Base-by-base conservation (phyloP, 2,888 invertebrate species). In the Seladonia tumulorum region DNA sequence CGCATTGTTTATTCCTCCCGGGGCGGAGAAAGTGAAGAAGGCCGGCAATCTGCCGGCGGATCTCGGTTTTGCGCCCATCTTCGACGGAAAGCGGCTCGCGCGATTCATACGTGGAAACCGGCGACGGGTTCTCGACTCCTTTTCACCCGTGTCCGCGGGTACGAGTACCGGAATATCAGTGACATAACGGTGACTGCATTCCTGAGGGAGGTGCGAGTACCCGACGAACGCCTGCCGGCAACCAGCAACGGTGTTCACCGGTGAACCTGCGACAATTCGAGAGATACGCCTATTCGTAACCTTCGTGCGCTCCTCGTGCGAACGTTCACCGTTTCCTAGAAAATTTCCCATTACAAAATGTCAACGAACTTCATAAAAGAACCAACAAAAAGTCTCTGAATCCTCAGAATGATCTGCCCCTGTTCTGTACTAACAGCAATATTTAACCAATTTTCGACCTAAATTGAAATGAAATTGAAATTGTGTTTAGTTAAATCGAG, bases 141-240 rank as follows among this genome's bases (percentile, higher is more conserved):
- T 86, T 86, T 77, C 81, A 25, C 77, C 81, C 74, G n/a, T 35
- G 63, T 53, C n/a, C 29, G 66, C 29, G 53, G 72, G 22, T 49
- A 72, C 66, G 22, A 7, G 78, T 83, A 87, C 88, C 75, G 86
- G 87, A 89, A 82, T 88, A 88, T 91, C 90, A 91, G 91, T 93
- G 91, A 92, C 90, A 91, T 92, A 93, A 93, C 93, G 92, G 93
- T 93, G 89, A 83, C 88, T 90, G 89, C 91, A 93, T 93, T 93
- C 92, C 89, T 81, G 29, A n/a, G 35, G 70, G 80, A 85, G 83
- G 79, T 73, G 87, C 87, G 75, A 83, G 77, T 53, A 47, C 8
- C 35, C 66, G n/a, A 35, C 68, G 47, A 22, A 35, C 68, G 68
- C 29, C 49, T 35, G 72, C 49, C 29, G 18, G 49, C 49, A 49